A percentile compares a stretch with the other conserved stretches of the same genome.
phyloP scores from a whole-genome alignment of 2,797 vertebrate genomes.

The Rachycentron canadum region DNA sequence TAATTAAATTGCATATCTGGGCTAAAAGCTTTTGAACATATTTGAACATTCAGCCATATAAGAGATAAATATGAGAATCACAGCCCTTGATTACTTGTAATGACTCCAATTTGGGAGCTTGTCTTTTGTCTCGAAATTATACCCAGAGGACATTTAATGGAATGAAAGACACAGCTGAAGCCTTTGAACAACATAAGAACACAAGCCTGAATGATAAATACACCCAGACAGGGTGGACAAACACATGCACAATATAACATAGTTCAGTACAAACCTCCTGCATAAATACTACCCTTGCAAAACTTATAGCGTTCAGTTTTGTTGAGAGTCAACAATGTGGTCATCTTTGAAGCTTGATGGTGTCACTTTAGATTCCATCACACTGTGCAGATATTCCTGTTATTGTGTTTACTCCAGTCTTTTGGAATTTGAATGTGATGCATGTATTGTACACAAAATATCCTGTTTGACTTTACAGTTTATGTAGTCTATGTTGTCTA shows the following conservation, averaged over 20 bases:
- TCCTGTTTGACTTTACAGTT: neutral
- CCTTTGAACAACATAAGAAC: neutral
- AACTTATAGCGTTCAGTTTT: neutral
- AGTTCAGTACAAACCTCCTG: neutral
- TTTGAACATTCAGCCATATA: slow-evolving; percentile 20
- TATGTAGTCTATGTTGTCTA: no score
- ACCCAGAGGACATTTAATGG: neutral
- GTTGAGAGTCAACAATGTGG: neutral
- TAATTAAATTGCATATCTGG: neutral
- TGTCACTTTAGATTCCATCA: neutral
- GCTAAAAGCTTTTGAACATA: slow-evolving; percentile 6
- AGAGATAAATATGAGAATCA: neutral
- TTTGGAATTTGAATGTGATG: neutral
- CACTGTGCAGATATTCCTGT: neutral
- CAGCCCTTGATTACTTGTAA: slow-evolving; percentile 28
- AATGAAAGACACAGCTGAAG: neutral
- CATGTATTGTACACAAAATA: neutral
- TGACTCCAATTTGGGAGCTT: slow-evolving; percentile 34
- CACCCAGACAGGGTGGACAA: neutral
- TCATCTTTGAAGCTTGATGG: neutral
- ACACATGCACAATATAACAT: neutral
- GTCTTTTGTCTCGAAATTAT: slow-evolving; percentile 24
- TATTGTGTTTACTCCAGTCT: neutral
- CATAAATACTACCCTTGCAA: neutral
- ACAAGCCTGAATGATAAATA: neutral